Conservation (phyloP, 2,888 invertebrate species). For the Ichneumon xanthorius region DNA sequence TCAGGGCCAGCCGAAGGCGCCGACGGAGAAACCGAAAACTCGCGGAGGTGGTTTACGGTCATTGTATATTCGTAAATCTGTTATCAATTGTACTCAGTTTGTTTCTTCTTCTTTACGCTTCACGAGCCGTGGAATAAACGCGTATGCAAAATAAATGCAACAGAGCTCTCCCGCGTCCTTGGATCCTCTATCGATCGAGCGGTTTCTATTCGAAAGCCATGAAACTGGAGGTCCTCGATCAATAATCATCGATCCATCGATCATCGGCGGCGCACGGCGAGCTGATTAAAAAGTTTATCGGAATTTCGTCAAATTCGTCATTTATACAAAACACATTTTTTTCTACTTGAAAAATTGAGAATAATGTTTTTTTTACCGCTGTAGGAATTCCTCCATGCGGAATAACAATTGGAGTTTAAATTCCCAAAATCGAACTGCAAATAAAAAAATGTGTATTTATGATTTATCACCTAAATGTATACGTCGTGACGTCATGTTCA, state of each 20-base stretch:
- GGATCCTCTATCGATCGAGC: not conserved
- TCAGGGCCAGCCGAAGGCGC: conserved; percentile 73
- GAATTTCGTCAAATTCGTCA: not conserved
- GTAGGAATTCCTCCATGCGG: no score
- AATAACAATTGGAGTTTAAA: no score
- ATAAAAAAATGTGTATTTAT: no score
- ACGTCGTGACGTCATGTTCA: no score
- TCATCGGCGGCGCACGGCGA: no score
- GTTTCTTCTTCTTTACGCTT: not conserved
- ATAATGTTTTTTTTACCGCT: no score
- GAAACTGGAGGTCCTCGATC: no score
- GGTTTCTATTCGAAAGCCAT: not conserved
- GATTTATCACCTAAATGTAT: no score
- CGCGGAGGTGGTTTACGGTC: conserved; percentile 22
- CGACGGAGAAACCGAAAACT: conserved; percentile 72
- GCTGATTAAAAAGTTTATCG: not conserved
- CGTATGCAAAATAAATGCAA: not conserved
- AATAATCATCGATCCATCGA: no score
- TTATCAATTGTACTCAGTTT: not conserved
- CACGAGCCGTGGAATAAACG: not conserved
- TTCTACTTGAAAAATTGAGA: no score
- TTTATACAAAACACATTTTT: not conserved
- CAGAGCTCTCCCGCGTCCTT: not conserved
- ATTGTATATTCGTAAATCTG: not conserved
- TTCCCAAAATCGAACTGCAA: no score